Evolutionary conservation across 1,140 invertebrate species (phyloP).

Genomic region (Calliphora vicina): DNA sequence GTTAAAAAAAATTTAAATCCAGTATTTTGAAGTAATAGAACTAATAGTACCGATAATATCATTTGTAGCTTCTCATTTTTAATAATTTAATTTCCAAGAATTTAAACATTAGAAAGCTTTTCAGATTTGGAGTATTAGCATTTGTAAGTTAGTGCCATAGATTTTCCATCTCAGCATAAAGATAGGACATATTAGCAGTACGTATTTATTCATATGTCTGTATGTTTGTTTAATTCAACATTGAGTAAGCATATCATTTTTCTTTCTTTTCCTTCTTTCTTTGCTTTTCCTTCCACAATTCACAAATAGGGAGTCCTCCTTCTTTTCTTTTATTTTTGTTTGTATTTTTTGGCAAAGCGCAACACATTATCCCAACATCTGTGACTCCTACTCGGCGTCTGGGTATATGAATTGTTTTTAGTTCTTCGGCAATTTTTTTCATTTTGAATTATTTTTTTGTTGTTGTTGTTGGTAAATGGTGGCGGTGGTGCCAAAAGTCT

Average conservation of each 20-base stretch:
- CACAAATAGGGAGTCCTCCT: not conserved
- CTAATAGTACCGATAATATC: no score
- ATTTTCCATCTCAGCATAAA: not conserved
- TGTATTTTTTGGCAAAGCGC: not conserved
- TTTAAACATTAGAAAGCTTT: no score
- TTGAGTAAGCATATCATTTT: slow-evolving; percentile 6
- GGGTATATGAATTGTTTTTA: slow-evolving; percentile 9
- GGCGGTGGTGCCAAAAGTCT: slow-evolving; percentile 30
- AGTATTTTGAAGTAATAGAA: no score
- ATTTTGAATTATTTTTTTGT: not conserved
- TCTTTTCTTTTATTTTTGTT: not conserved
- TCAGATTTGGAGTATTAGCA: no score
- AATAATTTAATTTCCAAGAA: no score
- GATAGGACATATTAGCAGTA: not conserved
- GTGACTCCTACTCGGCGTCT: slow-evolving; percentile 25
- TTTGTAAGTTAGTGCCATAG: no score
- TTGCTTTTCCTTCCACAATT: not conserved
- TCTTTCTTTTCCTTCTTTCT: not conserved
- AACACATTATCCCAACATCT: slow-evolving; percentile 22
- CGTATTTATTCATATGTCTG: not conserved
- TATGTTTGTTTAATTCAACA: not conserved
- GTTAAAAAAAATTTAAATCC: no score
- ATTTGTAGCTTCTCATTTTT: no score
- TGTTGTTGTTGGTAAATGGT: not conserved
- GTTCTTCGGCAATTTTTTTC: not conserved